Conservation (phyloP, 2,113 vertebrate species). For the Neolamprologus variostigma region DNA sequence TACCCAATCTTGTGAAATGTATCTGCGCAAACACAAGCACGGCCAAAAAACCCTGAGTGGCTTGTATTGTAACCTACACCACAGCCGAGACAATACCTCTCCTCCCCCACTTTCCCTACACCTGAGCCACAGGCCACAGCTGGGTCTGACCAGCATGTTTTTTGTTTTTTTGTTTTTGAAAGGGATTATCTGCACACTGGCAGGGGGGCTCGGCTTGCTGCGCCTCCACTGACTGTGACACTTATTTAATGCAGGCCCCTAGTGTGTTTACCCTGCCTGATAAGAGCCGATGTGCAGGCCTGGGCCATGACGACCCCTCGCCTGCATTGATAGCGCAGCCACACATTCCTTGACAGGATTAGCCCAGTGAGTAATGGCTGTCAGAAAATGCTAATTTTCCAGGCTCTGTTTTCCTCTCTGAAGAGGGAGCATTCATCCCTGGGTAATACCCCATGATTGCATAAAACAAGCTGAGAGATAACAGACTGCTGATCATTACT, state of each 20-base stretch:
- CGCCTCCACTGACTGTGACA: conserved; percentile 56
- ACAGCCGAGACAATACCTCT: background rate
- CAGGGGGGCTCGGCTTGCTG: conserved; percentile 19
- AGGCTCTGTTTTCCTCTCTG: conserved; percentile 44
- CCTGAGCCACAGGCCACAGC: conserved; percentile 52
- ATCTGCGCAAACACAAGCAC: background rate
- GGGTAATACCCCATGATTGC: conserved; percentile 40
- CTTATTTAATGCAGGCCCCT: conserved; percentile 65
- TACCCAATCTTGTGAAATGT: background rate
- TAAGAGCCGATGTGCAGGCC: conserved; percentile 63
- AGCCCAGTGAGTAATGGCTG: conserved; percentile 57
- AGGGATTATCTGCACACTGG: conserved; percentile 52
- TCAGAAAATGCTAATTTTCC: conserved; percentile 65
- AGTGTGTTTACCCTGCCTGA: conserved; percentile 69
- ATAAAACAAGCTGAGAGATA: conserved; percentile 44
- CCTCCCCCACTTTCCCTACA: conserved; percentile 9
- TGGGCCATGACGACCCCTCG: conserved; percentile 42
- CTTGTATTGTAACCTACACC: conserved; percentile 15
- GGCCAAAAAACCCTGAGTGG: background rate
- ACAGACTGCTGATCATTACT: conserved; percentile 46
- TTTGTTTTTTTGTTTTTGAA: background rate
- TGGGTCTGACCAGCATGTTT: conserved; percentile 27
- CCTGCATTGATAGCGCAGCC: conserved; percentile 50
- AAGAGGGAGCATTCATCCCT: conserved; percentile 43
- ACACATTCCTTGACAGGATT: conserved; percentile 66